Base-by-base conservation (phyloP, 2,113 vertebrate species). In the Camelus bactrianus region DNA sequence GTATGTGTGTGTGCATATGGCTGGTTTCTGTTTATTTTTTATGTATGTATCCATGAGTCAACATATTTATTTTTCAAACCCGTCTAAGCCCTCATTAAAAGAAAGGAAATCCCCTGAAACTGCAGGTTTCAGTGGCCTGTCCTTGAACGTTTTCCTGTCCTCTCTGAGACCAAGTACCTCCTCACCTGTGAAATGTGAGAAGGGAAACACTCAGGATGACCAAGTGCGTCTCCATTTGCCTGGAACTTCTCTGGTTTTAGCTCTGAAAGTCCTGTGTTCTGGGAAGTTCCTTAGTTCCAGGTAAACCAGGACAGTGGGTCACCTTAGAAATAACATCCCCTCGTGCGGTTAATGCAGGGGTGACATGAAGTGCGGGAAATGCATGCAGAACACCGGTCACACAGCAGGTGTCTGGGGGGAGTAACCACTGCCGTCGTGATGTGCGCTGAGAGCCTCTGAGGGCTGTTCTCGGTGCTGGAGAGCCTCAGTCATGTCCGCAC, bases 401-500 rank as follows among this genome's bases (percentile, higher is more conserved):
- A n/a, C 1, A 46, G 28, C 38, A 75, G 10, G 4, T 48, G 58
- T 87, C 38, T 94, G 86, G 81, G 96, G 89, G 64, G 62, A 60
- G 11, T 38, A 89, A 89, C 50, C 73, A 30, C 26, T 54, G 81
- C 50, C 6, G 64, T 94, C 56, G 26, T 42, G 60, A 30, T 60
- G 38, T n/a, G 38, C 3, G 38, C 32, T n/a, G 32, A 75, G 14
- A 67, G 46, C 46, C 19, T 81, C 84, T n/a, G 20, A 28, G 17
- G 35, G 14, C 30, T 88, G 75, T 76, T 95, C 81, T 83, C 79
- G 89, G 54, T 89, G 58, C 93, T 38, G 15, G 95, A 30, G 52
- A 52, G 65, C 76, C 70, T n/a, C 28, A 69, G 35, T 76, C 35
- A 92, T 83, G 84, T 79, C 46, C 22, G 52, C 54, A 65, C 6